Percentiles rank a stretch among this genome's conserved stretches.
Evolutionary conservation across 2,888 invertebrate species (phyloP).

Genomic region (Apeira syringaria): DNA sequence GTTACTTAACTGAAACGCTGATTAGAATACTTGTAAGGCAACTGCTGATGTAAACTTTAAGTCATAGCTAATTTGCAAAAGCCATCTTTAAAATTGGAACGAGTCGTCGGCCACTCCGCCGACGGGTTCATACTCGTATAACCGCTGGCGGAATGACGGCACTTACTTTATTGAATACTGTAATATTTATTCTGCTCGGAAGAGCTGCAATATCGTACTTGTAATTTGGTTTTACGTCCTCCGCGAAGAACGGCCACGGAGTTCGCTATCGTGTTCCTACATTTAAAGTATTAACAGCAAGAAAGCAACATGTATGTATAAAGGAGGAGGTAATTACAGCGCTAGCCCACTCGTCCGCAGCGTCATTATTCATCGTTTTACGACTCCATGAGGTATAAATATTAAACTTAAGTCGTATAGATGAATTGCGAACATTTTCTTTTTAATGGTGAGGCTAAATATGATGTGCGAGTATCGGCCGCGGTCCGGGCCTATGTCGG

Average conservation of each 20-base stretch:
- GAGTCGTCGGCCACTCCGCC: slow-evolving; percentile 18
- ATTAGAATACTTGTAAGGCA: not conserved
- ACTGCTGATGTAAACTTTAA: not conserved
- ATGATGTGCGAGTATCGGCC: slow-evolving; percentile 70
- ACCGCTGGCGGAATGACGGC: slow-evolving; percentile 34
- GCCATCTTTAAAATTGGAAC: slow-evolving; percentile 16
- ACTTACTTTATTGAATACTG: slow-evolving; percentile 53
- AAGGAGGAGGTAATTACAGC: slow-evolving; percentile 78
- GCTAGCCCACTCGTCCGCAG: slow-evolving; percentile 78
- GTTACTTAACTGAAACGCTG: not conserved
- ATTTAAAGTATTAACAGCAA: slow-evolving; percentile 74
- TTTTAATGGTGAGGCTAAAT: slow-evolving; percentile 81
- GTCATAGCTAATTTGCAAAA: slow-evolving; percentile 14
- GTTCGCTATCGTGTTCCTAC: slow-evolving; percentile 63
- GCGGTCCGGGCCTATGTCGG: slow-evolving; percentile 52
- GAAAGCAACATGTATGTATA: slow-evolving; percentile 75
- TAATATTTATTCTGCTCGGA: slow-evolving; percentile 44
- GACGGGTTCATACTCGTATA: slow-evolving; percentile 32
- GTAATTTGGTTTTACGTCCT: slow-evolving; percentile 64
- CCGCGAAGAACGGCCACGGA: slow-evolving; percentile 54
- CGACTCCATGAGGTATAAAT: slow-evolving; percentile 82
- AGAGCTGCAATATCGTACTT: slow-evolving; percentile 48
- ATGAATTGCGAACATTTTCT: slow-evolving; percentile 82
- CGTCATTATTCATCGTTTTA: slow-evolving; percentile 83
- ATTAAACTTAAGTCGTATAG: slow-evolving; percentile 81